phyloP scores from a whole-genome alignment of 2,797 vertebrate species.

The Cheirogaleus major region DNA sequence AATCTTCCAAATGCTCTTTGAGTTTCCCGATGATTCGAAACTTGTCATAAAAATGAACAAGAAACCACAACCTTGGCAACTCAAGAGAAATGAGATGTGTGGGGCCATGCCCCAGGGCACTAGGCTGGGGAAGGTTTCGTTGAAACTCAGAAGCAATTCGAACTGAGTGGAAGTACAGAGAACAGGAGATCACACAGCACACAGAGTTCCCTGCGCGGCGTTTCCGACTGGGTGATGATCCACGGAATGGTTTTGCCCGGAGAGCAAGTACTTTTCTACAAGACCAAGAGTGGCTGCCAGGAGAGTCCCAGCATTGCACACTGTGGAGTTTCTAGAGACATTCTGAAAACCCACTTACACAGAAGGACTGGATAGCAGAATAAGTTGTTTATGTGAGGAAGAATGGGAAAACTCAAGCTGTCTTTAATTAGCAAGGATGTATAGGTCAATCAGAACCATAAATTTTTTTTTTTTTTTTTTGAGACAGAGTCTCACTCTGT shows the following conservation, averaged over 20 bases:
- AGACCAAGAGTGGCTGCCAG: conserved; percentile 46
- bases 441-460: fast-evolving
- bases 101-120: neutral
- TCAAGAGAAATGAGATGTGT: neutral
- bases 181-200: conserved; percentile 30
- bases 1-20: neutral
- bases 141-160: conserved; percentile 66
- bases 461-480: too few relatives aligned
- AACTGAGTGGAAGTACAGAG: fast-evolving
- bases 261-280: conserved; percentile 44
- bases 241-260: conserved; percentile 44
- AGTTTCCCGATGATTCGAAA: conserved; percentile 16
- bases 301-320: neutral
- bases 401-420: too few relatives aligned
- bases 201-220: neutral
- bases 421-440: neutral
- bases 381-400: neutral
- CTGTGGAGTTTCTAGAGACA: neutral
- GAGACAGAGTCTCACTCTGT: too few relatives aligned
- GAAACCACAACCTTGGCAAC: conserved; percentile 20
- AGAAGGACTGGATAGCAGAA: neutral
- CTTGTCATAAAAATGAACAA: neutral
- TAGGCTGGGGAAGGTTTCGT: conserved; percentile 39
- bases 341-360: neutral
- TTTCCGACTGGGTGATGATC: neutral